Evolutionary conservation across 2,888 invertebrate species (phyloP).

Genomic region (Luffia ferchaultella): DNA sequence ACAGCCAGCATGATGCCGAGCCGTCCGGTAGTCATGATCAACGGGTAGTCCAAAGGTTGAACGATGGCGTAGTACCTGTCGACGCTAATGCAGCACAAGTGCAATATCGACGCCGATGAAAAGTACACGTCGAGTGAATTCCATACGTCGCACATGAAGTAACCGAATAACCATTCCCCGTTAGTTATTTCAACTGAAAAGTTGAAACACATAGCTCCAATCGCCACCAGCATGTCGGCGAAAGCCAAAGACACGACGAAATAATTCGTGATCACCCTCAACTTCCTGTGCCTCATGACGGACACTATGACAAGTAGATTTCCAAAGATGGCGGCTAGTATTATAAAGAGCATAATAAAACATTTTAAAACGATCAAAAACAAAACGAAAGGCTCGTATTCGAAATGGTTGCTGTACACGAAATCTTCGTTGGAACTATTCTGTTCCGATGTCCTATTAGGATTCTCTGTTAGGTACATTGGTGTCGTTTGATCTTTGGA

Average conservation of each 20-base stretch:
- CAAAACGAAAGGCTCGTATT: slow-evolving; percentile 59
- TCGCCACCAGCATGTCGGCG: slow-evolving; percentile 94
- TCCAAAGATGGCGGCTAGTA: slow-evolving; percentile 87
- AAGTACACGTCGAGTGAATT: slow-evolving; percentile 96
- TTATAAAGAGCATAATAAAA: slow-evolving; percentile 87
- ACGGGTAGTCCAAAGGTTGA: slow-evolving; percentile 90
- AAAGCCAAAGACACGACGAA: slow-evolving; percentile 94
- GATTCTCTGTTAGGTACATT: slow-evolving; percentile 52
- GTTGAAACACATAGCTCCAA: slow-evolving; percentile 95
- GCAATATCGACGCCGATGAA: slow-evolving; percentile 91
- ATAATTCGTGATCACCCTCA: slow-evolving; percentile 89
- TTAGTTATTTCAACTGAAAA: slow-evolving; percentile 87
- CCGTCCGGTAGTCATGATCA: slow-evolving; percentile 88
- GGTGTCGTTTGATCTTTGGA: slow-evolving; percentile 44
- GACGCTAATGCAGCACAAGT: slow-evolving; percentile 91
- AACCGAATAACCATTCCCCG: slow-evolving; percentile 87
- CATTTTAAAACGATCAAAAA: slow-evolving; percentile 73
- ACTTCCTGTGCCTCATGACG: slow-evolving; percentile 72
- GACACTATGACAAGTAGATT: slow-evolving; percentile 90
- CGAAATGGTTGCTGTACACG: slow-evolving; percentile 42
- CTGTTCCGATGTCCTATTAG: slow-evolving; percentile 37
- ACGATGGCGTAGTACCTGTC: slow-evolving; percentile 93
- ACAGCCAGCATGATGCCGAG: slow-evolving; percentile 84
- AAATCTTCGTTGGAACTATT: slow-evolving; percentile 42
- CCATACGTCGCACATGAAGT: slow-evolving; percentile 95